These are phyloP conservation scores for Babyrousa celebensis DNA, from an alignment of 2,797 vertebrate genomes.

Conservation along the genomic window DNA sequence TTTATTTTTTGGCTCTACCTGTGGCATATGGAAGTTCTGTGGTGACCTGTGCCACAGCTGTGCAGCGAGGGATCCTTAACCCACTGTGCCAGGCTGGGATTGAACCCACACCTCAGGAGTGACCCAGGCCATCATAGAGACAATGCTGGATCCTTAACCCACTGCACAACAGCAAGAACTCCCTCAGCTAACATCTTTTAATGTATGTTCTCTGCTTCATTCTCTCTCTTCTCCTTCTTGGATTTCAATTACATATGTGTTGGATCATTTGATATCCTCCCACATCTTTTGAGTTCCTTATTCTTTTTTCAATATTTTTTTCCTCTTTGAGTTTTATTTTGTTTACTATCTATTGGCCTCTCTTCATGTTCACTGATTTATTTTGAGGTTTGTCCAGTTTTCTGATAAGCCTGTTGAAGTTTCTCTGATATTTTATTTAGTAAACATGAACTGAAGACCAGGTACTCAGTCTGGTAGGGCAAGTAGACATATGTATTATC, in stretches of 20 bases:
- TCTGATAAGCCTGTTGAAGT: not conserved
- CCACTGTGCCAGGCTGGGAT: too few species aligned
- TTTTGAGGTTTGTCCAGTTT: conserved; percentile 5
- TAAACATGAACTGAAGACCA: not conserved
- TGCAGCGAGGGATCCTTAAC: too few species aligned
- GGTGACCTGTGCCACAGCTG: too few species aligned
- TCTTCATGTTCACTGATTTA: not conserved
- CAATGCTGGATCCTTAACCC: too few species aligned
- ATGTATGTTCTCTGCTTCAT: not conserved
- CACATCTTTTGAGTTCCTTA: not conserved
- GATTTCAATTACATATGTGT: not conserved
- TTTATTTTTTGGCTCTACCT: too few species aligned
- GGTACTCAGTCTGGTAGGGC: not conserved
- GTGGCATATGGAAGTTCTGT: too few species aligned
- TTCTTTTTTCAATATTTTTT: not conserved
- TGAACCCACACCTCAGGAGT: too few species aligned
- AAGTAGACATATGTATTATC: not conserved
- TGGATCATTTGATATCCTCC: not conserved
- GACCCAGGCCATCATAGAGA: too few species aligned
- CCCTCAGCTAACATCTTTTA: not conserved
- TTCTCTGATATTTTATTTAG: not conserved
- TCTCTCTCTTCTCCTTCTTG: not conserved
- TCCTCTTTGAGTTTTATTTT: not conserved
- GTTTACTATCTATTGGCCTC: not conserved
- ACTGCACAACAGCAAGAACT: too few species aligned